Percentiles rank a stretch among this genome's conserved stretches.
Evolutionary conservation across 2,888 invertebrate genomes (phyloP).

Genomic region (Coenonympha glycerion): DNA sequence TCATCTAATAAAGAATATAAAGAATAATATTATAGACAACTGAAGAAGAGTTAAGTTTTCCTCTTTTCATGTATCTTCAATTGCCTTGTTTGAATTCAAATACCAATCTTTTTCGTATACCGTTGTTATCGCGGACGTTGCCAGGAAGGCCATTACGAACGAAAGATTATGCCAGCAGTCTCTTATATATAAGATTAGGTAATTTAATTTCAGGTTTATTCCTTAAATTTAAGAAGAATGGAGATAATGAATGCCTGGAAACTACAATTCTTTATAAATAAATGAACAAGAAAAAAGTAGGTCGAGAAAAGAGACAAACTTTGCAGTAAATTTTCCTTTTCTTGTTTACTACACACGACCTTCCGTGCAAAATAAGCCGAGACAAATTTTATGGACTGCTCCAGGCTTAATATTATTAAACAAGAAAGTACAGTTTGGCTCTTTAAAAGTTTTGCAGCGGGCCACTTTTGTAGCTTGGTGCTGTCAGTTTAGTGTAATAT

Average conservation of each 20-base stretch:
- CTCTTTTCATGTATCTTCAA: too few species aligned
- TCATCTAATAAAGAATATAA: too few species aligned
- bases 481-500: background rate
- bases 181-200: too few species aligned
- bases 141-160: too few species aligned
- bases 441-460: constrained; percentile 18
- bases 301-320: background rate
- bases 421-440: constrained; percentile 22
- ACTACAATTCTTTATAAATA: background rate
- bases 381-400: constrained; percentile 21
- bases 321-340: background rate
- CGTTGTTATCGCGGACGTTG: too few species aligned
- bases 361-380: constrained; percentile 12
- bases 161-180: too few species aligned
- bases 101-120: too few species aligned
- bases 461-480: constrained; percentile 9
- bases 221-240: too few species aligned
- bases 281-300: background rate
- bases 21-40: too few species aligned
- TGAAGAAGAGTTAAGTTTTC: too few species aligned
- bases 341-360: constrained; percentile 8
- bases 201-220: too few species aligned
- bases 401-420: constrained; percentile 22
- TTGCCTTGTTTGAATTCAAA: too few species aligned
- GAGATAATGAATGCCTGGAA: background rate